Evolutionary conservation across 2,113 vertebrate species (phyloP), one percentile per base, ranked within the genome.

Genomic region (Channa maculata): DNA sequence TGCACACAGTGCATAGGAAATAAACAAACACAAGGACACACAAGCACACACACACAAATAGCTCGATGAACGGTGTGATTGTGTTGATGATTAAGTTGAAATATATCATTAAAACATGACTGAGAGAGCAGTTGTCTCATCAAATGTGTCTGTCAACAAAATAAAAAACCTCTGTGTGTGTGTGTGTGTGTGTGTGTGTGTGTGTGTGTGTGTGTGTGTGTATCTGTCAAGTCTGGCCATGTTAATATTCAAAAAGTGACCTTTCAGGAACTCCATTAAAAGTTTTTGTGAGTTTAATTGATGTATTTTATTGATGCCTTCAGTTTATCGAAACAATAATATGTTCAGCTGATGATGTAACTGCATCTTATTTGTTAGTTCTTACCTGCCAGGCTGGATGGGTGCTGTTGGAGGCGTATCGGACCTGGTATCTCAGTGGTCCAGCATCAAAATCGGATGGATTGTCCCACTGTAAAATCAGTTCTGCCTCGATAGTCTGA

Each of bases 391-490:
- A 92, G 53, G 37, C 44, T 14, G 67, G 64, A 36, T 48, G 80
- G 8, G 85, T 85, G 24, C 69, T 80, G 64, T 87, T 93, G 57
- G 89, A 82, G 15, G 88, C 93, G 84, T 94, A 89, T 75, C 93
- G 95, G 76, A 98, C 93, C 90, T 98, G 93, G 34, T 94, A 96
- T 73, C 88, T 92, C 68, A 97, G 88, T 0, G 58, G 88, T 51
- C 88, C 90, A 0, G 77, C 79, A 48, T 61, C 8, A n/a, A 41
- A 24, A 2, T 53, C 66, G 15, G 92, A 67, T 6, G 63, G 72
- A 1, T 55, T 45, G 0, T 92, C 90, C 98, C 98, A 99, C 66
- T 88, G 91, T 24, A 98, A 55, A 65, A 90, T 92, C 84, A 97
- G 86, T 14, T 93, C 79, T 8, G 94, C 95, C 14, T 91, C 44